Conservation (phyloP, 2,113 vertebrate genomes). For the Notechis scutatus region DNA sequence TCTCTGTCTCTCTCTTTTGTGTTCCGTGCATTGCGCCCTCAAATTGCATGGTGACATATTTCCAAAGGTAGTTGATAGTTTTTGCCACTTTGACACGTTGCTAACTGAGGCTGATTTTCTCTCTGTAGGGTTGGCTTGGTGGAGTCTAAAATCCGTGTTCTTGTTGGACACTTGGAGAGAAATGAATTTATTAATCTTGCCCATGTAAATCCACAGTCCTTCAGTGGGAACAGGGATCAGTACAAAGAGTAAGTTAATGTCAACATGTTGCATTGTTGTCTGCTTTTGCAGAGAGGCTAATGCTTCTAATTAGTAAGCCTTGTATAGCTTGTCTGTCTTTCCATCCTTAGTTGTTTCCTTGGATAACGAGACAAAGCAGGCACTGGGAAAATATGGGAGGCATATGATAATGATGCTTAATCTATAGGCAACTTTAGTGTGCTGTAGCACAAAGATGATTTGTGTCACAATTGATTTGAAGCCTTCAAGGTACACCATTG, state of each 20-base stretch:
- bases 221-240: conserved; percentile 83
- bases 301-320: background rate
- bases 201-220: conserved; percentile 94
- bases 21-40: background rate
- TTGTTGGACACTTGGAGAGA: conserved; percentile 93
- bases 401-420: background rate
- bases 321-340: background rate
- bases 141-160: conserved; percentile 95
- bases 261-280: background rate
- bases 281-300: background rate
- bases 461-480: background rate
- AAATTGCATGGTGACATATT: background rate
- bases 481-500: background rate
- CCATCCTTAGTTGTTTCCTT: background rate
- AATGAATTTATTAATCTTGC: conserved; percentile 95
- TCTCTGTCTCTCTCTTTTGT: background rate
- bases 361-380: background rate
- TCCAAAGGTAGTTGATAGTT: background rate
- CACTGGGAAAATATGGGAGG: background rate
- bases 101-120: background rate
- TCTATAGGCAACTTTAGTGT: background rate
- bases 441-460: background rate
- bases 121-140: conserved; percentile 89
- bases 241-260: conserved; percentile 79
- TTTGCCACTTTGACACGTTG: background rate